Evolutionary conservation across 2,113 vertebrate species (phyloP).

Genomic region (Ancistrus triradiatus): DNA sequence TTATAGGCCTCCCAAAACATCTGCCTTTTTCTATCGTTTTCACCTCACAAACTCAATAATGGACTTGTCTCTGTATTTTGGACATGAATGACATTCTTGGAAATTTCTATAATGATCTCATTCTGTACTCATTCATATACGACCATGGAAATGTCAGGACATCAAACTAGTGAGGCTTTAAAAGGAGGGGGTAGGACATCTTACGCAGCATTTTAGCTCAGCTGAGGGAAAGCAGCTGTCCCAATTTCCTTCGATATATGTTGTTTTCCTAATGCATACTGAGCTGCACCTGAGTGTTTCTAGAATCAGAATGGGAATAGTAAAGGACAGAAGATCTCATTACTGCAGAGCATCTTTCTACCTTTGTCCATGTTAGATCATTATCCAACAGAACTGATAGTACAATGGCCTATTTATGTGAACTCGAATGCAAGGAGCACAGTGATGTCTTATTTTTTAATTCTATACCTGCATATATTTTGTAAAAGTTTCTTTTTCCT

Average conservation of each 20-base stretch:
- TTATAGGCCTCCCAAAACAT: no score
- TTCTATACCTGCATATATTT: no score
- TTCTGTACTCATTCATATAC: no score
- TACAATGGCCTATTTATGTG: slow-evolving; percentile 34
- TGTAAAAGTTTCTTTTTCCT: no score
- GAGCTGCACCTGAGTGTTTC: slow-evolving; percentile 21
- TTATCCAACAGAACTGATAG: slow-evolving; percentile 51
- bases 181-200: slow-evolving; percentile 9
- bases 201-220: slow-evolving; percentile 60
- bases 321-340: slow-evolving; percentile 64
- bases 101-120: slow-evolving; percentile 66
- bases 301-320: slow-evolving; percentile 45
- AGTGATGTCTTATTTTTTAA: no score
- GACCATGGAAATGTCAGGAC: no score
- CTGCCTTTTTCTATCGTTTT: slow-evolving; percentile 39
- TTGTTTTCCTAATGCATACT: slow-evolving; percentile 1
- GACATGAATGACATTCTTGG: slow-evolving; percentile 65
- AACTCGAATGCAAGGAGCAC: slow-evolving; percentile 34
- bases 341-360: slow-evolving; percentile 56
- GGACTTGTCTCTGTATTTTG: slow-evolving; percentile 57
- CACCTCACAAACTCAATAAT: slow-evolving; percentile 51
- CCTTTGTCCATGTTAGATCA: slow-evolving; percentile 57
- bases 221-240: slow-evolving; percentile 51
- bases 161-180: slow-evolving; percentile 43
- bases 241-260: slow-evolving; percentile 29